A percentile compares a stretch with the other conserved stretches of the same genome.
Conservation (phyloP, 1,140 invertebrate genomes). For the Plodia interpunctella region DNA sequence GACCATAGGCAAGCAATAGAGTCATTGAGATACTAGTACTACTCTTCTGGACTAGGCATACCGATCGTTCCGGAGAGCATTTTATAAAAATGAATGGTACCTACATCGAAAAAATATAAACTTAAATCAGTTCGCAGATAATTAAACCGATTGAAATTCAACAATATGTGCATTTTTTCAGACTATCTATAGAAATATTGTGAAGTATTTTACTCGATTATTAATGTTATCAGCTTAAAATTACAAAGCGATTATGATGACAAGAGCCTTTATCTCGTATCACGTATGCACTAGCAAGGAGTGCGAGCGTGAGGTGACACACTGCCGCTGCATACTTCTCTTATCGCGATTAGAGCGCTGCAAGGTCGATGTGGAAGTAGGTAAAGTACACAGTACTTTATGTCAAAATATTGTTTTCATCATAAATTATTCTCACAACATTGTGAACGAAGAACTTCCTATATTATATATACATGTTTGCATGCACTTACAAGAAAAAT, state of each 20-base stretch:
- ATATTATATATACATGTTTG: too few species aligned
- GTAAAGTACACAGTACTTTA: neutral
- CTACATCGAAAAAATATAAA: too few species aligned
- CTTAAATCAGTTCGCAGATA: too few species aligned
- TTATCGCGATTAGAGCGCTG: slow-evolving; percentile 2
- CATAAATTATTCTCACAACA: neutral
- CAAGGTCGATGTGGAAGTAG: neutral
- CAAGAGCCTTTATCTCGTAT: neutral
- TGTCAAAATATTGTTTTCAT: neutral
- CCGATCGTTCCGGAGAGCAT: too few species aligned
- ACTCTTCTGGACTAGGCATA: too few species aligned
- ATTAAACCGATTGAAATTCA: too few species aligned
- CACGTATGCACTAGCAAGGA: neutral
- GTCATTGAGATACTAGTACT: neutral
- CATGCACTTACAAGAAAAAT: too few species aligned
- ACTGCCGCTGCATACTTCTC: slow-evolving; percentile 3
- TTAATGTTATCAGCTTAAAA: neutral
- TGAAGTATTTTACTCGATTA: too few species aligned
- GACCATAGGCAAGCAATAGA: neutral
- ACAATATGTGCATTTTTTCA: too few species aligned
- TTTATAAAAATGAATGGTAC: too few species aligned
- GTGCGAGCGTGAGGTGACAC: neutral
- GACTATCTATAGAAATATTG: too few species aligned
- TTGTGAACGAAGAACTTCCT: too few species aligned
- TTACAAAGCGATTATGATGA: neutral